A percentile compares a stretch with the other conserved stretches of the same genome.
These are phyloP conservation scores for Columba guinea DNA, from an alignment of 2,797 vertebrate genomes.

Conservation along the genomic window DNA sequence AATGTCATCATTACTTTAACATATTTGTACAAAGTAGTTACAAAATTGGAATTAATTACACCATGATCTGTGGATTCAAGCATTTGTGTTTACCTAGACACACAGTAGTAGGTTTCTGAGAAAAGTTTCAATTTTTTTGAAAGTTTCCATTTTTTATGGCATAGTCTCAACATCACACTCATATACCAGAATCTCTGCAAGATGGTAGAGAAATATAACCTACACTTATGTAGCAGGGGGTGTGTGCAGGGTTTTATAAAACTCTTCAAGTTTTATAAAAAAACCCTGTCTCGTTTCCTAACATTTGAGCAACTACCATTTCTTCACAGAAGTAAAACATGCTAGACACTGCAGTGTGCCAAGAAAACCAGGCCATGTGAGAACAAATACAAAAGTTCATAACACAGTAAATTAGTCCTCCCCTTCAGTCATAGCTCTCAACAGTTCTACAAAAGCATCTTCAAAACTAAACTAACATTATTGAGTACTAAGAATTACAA, in stretches of 20 bases:
- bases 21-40: not conserved
- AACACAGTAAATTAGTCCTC: not conserved
- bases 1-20: not conserved
- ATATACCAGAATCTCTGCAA: not conserved
- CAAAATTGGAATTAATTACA: not conserved
- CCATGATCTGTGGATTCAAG: not conserved
- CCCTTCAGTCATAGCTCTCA: not conserved
- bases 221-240: not conserved
- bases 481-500: not conserved
- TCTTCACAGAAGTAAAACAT: not conserved
- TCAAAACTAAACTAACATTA: not conserved
- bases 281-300: not conserved
- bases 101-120: not conserved
- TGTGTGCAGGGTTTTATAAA: fast-evolving
- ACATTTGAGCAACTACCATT: not conserved
- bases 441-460: not conserved
- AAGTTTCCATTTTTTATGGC: not conserved
- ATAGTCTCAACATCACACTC: not conserved
- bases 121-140: not conserved
- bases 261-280: not conserved
- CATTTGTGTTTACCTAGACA: not conserved
- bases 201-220: not conserved
- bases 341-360: not conserved
- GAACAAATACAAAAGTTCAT: not conserved
- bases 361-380: not conserved